Percentiles rank a stretch among this genome's conserved stretches.
Conservation (phyloP, 2,888 invertebrate genomes). For the Willowsia nigromaculata region DNA sequence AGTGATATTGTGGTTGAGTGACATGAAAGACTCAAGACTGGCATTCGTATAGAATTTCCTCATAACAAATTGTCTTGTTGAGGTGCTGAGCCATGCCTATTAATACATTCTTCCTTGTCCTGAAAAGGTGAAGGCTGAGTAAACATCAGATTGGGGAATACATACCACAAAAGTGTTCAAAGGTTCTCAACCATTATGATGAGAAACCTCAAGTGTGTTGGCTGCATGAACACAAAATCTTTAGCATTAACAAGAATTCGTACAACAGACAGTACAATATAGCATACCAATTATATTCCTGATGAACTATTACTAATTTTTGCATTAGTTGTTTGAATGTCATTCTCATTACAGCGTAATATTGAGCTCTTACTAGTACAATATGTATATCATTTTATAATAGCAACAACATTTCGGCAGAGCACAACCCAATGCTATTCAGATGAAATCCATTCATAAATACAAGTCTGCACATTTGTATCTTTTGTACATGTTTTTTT, state of each 20-base stretch:
- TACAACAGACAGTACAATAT: background rate
- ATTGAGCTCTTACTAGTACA: too few species aligned
- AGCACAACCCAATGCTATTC: too few species aligned
- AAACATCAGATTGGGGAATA: constrained; percentile 17
- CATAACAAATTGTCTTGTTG: constrained; percentile 4
- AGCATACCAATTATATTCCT: background rate
- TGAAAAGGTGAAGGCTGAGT: constrained; percentile 50
- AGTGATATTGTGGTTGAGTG: background rate
- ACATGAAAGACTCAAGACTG: constrained; percentile 41
- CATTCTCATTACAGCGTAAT: background rate
- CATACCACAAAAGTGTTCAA: background rate
- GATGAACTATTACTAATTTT: constrained; percentile 24
- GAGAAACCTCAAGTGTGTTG: background rate
- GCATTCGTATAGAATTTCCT: background rate
- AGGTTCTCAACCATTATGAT: background rate
- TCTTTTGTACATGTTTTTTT: too few species aligned
- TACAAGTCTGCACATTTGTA: too few species aligned
- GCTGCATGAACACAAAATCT: background rate
- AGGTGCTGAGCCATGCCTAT: background rate
- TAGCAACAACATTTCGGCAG: too few species aligned
- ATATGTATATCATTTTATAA: too few species aligned
- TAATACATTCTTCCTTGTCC: background rate
- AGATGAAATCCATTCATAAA: background rate
- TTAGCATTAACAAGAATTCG: background rate
- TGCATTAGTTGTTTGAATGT: background rate